These are phyloP conservation scores for Alcedo quadribrachys DNA, from an alignment of 2,797 vertebrate genomes.

Conservation along the genomic window DNA sequence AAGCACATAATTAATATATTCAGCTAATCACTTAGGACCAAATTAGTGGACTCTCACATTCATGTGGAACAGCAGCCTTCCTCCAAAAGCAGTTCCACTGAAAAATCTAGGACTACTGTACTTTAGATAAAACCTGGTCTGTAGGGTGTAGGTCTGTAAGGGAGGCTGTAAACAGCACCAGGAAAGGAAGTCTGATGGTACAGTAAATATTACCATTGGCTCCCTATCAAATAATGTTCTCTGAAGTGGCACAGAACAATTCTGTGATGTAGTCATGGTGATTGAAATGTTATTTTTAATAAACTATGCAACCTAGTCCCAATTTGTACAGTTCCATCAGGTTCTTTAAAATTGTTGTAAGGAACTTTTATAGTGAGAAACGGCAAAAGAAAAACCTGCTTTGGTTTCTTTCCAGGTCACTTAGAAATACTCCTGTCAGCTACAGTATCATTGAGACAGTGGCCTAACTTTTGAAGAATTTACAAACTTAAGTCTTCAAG, in stretches of 20 bases:
- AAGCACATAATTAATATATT: neutral
- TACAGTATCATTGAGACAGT: neutral
- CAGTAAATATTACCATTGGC: neutral
- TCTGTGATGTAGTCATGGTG: neutral
- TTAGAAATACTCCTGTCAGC: neutral
- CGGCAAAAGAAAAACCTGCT: neutral
- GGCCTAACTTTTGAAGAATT: neutral
- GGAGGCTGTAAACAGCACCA: neutral
- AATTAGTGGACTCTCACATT: neutral
- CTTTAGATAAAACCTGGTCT: neutral
- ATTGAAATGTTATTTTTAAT: neutral
- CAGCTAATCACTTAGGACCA: neutral
- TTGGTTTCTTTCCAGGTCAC: neutral
- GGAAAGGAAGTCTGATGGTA: neutral
- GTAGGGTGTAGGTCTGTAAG: neutral
- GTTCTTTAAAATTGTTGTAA: neutral
- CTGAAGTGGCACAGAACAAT: neutral
- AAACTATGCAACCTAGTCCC: neutral
- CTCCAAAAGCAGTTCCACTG: neutral
- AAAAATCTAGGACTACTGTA: neutral
- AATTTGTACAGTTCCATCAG: neutral
- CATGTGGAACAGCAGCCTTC: neutral
- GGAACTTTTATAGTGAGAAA: neutral
- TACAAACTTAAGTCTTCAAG: neutral
- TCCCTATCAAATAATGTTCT: neutral